Evolutionary conservation across 2,888 invertebrate species (phyloP), one percentile per base, ranked within the genome.

Genomic region (Tachina grossa): DNA sequence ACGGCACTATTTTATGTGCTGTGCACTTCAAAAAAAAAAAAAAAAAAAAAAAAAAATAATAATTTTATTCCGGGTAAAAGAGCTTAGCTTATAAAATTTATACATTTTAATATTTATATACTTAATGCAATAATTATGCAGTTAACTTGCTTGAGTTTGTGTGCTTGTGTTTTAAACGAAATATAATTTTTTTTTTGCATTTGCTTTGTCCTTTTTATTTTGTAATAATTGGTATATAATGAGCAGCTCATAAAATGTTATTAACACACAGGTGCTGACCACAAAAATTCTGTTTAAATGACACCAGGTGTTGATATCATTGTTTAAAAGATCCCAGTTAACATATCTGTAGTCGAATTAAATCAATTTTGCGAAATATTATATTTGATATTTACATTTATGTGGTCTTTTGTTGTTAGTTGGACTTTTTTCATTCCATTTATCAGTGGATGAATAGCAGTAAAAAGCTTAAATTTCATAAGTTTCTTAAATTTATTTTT

Each of bases 241-340:
- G 77, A 68, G 49, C 49, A 57, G 77, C 59, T 59, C 76, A 77
- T 77, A 77, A 77, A 77, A 77, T 49, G 66, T 77, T 77, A 68
- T 77, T 57, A 77, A 68, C 57, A 68, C 68, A 41, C 49, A 77
- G 66, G 49, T 41, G 59, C 49, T 68, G 77, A 59, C 77, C 68
- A 68, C 68, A 77, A 59, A 57, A 57, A 77, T 41, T 68, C 6
- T 45, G 14, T 69, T 49, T 61, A 19, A 61, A 43, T 43, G 45
- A 51, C 78, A 78, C 31, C 61, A 61, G 59, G 51, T 77, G 55
- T 66, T 66, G 10, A 22, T 41, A 39, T 16, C 8, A 8, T 31
- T 55, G n/a, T 65, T 55, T 19, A 55, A 9, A 6, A n/a, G 47
- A 39, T 9, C 41, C 49, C 51, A 53, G 19, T 19, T 0, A 69